Conservation (phyloP, 64 coral and sea anemone species). For the Montipora foliosa region DNA sequence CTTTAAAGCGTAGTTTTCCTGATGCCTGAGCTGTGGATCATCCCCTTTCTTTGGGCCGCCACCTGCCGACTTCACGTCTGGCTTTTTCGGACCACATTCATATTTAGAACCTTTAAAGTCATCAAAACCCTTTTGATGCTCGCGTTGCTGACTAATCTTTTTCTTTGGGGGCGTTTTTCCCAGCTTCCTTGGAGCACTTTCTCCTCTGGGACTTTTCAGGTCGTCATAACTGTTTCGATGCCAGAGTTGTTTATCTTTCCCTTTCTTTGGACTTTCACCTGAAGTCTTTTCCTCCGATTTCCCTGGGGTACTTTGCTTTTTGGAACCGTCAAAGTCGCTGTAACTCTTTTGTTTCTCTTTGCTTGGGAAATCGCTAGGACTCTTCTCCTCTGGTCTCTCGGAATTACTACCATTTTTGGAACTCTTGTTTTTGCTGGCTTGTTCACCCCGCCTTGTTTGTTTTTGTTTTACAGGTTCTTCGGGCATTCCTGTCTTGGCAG, state of each 20-base stretch:
- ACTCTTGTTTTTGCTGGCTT: neutral
- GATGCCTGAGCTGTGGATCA: neutral
- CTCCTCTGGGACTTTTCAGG: neutral
- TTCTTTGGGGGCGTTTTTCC: neutral
- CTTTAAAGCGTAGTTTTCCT: neutral
- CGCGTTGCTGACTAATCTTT: neutral
- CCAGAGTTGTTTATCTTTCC: neutral
- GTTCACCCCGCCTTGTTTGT: neutral
- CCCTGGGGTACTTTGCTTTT: neutral
- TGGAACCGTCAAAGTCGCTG: neutral
- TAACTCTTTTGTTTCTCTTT: neutral
- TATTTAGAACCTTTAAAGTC: neutral
- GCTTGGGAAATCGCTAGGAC: neutral
- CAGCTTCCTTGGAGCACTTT: neutral
- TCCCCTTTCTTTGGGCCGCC: neutral
- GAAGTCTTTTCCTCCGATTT: neutral
- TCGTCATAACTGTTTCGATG: neutral
- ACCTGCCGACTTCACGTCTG: neutral
- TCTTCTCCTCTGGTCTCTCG: neutral
- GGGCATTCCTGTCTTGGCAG: neutral
- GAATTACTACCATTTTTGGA: neutral
- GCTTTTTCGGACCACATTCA: neutral
- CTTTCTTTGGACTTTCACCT: neutral
- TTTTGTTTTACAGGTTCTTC: neutral
- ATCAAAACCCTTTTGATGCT: neutral